A percentile compares a stretch with the other conserved stretches of the same genome.
Conservation (phyloP, 2,888 invertebrate genomes). For the Smittia sp. region DNA sequence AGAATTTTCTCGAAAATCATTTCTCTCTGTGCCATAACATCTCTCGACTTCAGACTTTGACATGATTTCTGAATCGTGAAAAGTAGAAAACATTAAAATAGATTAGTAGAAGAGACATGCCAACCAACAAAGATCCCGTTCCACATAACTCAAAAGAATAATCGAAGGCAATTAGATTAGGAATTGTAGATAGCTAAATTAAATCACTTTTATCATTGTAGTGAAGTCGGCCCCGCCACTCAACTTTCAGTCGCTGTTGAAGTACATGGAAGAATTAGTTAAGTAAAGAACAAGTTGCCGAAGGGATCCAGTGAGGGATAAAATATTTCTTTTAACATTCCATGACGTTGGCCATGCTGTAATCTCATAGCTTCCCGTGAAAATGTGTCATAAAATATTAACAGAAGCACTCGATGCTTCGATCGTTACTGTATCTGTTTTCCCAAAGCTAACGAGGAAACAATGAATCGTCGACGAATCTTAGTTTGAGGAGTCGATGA, state of each 20-base stretch:
- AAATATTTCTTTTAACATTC: conserved; percentile 22
- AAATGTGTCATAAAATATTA: conserved; percentile 31
- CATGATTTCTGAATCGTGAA: too few species aligned
- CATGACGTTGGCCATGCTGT: conserved; percentile 8
- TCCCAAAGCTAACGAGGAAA: not conserved
- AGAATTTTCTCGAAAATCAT: too few species aligned
- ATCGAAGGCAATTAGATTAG: not conserved
- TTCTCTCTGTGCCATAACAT: too few species aligned
- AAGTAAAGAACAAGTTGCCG: conserved; percentile 18
- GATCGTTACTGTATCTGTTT: not conserved
- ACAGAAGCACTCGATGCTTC: not conserved
- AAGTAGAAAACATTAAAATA: too few species aligned
- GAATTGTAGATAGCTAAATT: conserved; percentile 3
- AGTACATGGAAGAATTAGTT: conserved; percentile 30
- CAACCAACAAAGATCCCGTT: too few species aligned
- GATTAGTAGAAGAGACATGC: too few species aligned
- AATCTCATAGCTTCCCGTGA: conserved; percentile 3
- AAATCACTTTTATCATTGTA: not conserved
- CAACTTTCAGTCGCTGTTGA: conserved; percentile 33
- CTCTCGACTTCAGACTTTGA: too few species aligned
- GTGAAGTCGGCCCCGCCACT: too few species aligned
- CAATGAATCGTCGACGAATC: too few species aligned
- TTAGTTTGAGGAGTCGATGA: not conserved
- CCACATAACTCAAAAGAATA: too few species aligned
- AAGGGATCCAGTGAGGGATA: not conserved